Evolutionary conservation across 2,113 vertebrate genomes (phyloP).

Genomic region (Cichladusa arquata): DNA sequence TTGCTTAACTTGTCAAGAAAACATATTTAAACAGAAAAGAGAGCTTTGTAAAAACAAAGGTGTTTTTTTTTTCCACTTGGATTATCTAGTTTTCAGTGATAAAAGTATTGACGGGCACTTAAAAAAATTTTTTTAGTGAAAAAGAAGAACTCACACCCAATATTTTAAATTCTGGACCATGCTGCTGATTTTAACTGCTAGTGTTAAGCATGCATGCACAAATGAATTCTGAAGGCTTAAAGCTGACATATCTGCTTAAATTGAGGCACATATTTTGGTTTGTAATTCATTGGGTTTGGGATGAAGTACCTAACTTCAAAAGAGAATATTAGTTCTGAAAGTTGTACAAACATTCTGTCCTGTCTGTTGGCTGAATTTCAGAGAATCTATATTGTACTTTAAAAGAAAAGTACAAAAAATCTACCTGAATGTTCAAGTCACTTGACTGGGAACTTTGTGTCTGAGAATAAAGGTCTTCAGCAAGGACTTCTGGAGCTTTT

Average conservation of each 20-base stretch:
- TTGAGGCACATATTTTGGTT: background rate
- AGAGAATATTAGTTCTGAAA: background rate
- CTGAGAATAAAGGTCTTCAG: background rate
- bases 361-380: background rate
- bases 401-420: background rate
- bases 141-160: accelerated
- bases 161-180: background rate
- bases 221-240: background rate
- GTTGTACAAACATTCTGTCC: background rate
- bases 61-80: background rate
- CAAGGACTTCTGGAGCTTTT: background rate
- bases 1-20: background rate
- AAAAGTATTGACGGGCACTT: background rate
- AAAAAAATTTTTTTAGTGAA: background rate
- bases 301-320: background rate
- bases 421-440: background rate
- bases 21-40: background rate
- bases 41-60: background rate
- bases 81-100: background rate
- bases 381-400: background rate
- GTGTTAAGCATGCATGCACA: accelerated
- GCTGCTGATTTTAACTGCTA: background rate
- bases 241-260: background rate
- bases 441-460: background rate
- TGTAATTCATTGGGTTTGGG: background rate